phyloP scores from a whole-genome alignment of 2,113 vertebrate genomes.

The Chaetorhynchus papuensis region DNA sequence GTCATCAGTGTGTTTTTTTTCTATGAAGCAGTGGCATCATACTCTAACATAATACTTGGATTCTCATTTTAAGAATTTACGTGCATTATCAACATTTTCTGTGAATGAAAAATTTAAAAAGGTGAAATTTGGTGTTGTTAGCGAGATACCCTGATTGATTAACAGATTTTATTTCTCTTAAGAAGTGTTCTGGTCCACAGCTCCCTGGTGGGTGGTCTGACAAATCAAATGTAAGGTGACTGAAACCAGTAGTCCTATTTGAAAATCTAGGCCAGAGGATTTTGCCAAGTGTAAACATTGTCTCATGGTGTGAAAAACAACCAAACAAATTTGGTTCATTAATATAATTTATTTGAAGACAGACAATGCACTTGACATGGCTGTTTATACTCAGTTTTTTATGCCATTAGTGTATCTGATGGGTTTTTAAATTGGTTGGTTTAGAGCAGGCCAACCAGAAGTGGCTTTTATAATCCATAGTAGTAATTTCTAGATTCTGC shows the following conservation, averaged over 20 bases:
- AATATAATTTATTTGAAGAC: constrained; percentile 25
- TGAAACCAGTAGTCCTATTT: background rate
- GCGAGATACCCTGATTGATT: background rate
- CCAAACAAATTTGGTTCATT: constrained; percentile 16
- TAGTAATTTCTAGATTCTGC: background rate
- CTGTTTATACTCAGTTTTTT: background rate
- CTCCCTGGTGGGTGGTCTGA: background rate
- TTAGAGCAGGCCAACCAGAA: background rate
- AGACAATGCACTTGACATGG: background rate
- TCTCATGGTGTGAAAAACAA: constrained; percentile 21
- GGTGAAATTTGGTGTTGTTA: background rate
- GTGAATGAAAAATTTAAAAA: background rate
- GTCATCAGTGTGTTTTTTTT: background rate
- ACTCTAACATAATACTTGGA: background rate
- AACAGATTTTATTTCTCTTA: background rate
- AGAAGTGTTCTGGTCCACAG: background rate
- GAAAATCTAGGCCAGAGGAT: background rate
- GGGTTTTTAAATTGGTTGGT: background rate
- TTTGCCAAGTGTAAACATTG: constrained; percentile 23
- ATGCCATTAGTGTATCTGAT: background rate
- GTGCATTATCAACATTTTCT: background rate
- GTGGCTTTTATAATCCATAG: background rate
- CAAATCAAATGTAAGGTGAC: background rate
- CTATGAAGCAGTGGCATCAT: background rate
- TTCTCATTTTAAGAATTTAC: accelerated